Conservation (phyloP, 2,888 invertebrate species). For the Pheosia tremula region DNA sequence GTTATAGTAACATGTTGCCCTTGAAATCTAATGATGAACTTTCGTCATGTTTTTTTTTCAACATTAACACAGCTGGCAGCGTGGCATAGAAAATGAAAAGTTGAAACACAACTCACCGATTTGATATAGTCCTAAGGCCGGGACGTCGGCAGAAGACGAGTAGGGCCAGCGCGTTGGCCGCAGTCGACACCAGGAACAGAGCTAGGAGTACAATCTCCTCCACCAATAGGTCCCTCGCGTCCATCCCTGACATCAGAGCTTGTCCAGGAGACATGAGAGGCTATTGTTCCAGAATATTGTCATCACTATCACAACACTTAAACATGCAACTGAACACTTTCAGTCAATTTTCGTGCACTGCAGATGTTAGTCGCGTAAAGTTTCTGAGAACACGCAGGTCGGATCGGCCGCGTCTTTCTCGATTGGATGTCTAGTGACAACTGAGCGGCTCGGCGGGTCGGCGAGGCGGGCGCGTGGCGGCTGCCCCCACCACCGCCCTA, state of each 20-base stretch:
- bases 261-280: conserved; percentile 76
- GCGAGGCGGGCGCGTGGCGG: conserved; percentile 55
- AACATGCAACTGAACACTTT: conserved; percentile 77
- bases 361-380: conserved; percentile 79
- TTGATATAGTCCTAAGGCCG: conserved; percentile 90
- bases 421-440: conserved; percentile 73
- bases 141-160: conserved; percentile 90
- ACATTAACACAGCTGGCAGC: conserved; percentile 22
- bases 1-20: conserved; percentile 32
- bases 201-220: conserved; percentile 80
- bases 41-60: conserved; percentile 5
- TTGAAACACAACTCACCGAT: conserved; percentile 86
- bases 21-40: conserved; percentile 22
- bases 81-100: conserved; percentile 13
- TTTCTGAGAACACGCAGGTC: conserved; percentile 80
- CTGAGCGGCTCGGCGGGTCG: conserved; percentile 45
- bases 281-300: conserved; percentile 70
- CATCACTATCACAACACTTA: conserved; percentile 76
- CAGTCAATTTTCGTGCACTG: conserved; percentile 65
- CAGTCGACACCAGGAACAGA: conserved; percentile 87
- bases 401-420: conserved; percentile 80
- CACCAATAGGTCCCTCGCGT: conserved; percentile 72
- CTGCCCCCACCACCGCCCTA: conserved; percentile 43
- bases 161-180: conserved; percentile 89
- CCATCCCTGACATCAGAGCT: conserved; percentile 80